Evolutionary conservation across 2,888 invertebrate species (phyloP).

Genomic region (Cephus rjabovi): DNA sequence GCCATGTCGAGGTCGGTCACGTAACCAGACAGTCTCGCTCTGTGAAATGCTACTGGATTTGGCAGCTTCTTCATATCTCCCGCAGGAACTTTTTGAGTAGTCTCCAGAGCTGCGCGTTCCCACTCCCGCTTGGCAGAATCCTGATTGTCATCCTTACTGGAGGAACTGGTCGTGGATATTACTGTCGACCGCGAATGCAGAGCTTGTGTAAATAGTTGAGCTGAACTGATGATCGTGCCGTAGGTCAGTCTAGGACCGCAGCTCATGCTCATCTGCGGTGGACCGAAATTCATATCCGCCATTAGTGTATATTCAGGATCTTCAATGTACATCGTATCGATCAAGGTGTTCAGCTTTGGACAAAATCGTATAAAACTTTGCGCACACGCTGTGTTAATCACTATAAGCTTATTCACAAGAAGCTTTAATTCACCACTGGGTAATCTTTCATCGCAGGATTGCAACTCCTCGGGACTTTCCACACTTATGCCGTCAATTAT

Average conservation of each 20-base stretch:
- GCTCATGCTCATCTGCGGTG: constrained; percentile 63
- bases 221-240: constrained; percentile 61
- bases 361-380: constrained; percentile 61
- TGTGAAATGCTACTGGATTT: background rate
- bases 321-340: constrained; percentile 61
- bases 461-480: constrained; percentile 62
- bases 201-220: constrained; percentile 62
- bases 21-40: constrained; percentile 43
- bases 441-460: constrained; percentile 59
- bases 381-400: constrained; percentile 62
- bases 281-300: constrained; percentile 64
- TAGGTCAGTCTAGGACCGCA: constrained; percentile 61
- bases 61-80: constrained; percentile 49
- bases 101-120: constrained; percentile 60
- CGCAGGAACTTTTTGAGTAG: constrained; percentile 52
- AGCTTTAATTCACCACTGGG: constrained; percentile 58
- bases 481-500: constrained; percentile 64
- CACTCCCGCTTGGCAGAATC: constrained; percentile 62
- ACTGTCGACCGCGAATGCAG: constrained; percentile 47
- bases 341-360: constrained; percentile 56
- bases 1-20: constrained; percentile 54
- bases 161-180: background rate
- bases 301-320: constrained; percentile 64
- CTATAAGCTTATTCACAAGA: constrained; percentile 60
- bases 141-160: constrained; percentile 41